These are phyloP conservation scores for Carabus problematicus DNA, from an alignment of 2,888 invertebrate species.

Conservation along the genomic window DNA sequence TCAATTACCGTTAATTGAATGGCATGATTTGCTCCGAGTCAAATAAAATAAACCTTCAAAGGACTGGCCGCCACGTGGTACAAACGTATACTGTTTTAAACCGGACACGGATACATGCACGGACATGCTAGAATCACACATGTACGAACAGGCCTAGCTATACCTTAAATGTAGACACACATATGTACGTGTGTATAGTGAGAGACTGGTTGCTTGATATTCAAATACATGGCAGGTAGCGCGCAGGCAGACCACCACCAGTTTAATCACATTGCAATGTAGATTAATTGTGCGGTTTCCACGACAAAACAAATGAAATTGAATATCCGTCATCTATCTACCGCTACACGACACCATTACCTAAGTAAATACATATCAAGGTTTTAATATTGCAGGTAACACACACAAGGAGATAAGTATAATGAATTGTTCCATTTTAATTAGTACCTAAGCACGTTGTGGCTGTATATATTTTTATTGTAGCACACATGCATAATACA, in stretches of 20 bases:
- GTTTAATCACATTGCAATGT: slow-evolving; percentile 28
- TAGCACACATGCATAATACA: no score
- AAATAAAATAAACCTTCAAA: slow-evolving; percentile 35
- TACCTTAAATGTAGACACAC: no score
- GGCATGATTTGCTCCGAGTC: slow-evolving; percentile 55
- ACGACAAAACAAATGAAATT: slow-evolving; percentile 19
- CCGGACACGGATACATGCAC: no score
- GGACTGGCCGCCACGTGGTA: slow-evolving; percentile 5
- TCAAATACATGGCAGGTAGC: no score
- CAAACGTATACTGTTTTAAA: no score
- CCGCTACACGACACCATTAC: background rate
- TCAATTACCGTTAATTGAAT: slow-evolving; percentile 60
- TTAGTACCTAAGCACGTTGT: background rate
- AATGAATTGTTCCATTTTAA: slow-evolving; percentile 1
- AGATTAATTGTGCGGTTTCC: slow-evolving; percentile 24
- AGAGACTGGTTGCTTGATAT: no score
- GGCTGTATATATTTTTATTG: no score
- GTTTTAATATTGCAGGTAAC: no score
- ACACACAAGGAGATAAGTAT: slow-evolving; percentile 1
- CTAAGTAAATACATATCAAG: background rate
- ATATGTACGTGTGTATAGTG: no score
- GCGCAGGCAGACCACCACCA: slow-evolving; percentile 5
- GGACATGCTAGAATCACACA: no score
- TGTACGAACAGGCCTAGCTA: no score
- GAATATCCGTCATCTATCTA: background rate